phyloP scores from a whole-genome alignment of 2,888 invertebrate genomes.

The Anarsia innoxiella region DNA sequence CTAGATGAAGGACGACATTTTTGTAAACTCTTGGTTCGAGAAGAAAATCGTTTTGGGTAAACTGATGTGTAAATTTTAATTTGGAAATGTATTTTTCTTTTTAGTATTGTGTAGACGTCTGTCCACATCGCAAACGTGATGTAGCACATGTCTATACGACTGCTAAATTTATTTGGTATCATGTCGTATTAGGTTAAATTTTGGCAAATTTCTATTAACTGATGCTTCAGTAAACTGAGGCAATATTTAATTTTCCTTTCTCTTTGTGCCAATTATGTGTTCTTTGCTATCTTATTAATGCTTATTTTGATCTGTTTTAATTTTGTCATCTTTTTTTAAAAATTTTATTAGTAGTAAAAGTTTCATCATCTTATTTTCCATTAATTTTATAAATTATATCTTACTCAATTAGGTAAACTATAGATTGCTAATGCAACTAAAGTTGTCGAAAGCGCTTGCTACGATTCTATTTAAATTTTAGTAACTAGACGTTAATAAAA shows the following conservation, averaged over 20 bases:
- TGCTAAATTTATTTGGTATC: constrained; percentile 25
- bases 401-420: constrained; percentile 30
- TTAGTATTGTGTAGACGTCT: constrained; percentile 65
- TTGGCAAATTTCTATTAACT: not conserved
- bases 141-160: constrained; percentile 70
- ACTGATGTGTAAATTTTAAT: not conserved
- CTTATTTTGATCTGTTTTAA: too few species aligned
- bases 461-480: constrained; percentile 49
- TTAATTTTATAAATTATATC: too few species aligned
- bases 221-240: too few species aligned
- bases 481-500: constrained; percentile 32
- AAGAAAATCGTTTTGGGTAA: constrained; percentile 1
- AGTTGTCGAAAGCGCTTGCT: constrained; percentile 49
- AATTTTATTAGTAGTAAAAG: too few species aligned
- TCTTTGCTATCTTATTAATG: constrained; percentile 2
- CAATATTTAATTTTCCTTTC: not conserved
- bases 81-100: constrained; percentile 6
- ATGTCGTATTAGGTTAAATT: not conserved
- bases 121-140: constrained; percentile 65
- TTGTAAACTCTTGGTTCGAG: not conserved
- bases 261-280: not conserved
- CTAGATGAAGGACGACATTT: too few species aligned
- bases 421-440: constrained; percentile 38
- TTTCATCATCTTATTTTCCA: too few species aligned
- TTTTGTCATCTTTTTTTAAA: too few species aligned